Evolutionary conservation across 2,113 vertebrate genomes (phyloP).

Genomic region (Antidorcas marsupialis): DNA sequence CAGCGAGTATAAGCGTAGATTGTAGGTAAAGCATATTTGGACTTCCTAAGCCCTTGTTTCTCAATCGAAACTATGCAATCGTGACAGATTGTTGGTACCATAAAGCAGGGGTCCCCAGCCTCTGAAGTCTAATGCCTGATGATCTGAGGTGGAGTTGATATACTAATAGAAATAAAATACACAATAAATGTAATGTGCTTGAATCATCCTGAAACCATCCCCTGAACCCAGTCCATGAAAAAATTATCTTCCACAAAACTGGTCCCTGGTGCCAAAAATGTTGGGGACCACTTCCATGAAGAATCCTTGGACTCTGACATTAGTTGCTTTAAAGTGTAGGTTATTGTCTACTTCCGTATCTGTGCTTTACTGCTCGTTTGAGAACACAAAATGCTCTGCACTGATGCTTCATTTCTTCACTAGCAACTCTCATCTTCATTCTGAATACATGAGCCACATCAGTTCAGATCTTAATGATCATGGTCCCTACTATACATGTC

Average conservation of each 20-base stretch:
- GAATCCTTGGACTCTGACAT: background rate
- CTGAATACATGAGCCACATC: background rate
- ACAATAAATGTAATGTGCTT: background rate
- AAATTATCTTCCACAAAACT: background rate
- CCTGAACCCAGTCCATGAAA: background rate
- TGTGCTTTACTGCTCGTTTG: background rate
- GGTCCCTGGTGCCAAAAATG: background rate
- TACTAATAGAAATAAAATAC: background rate
- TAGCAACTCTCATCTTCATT: background rate
- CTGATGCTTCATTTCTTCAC: background rate
- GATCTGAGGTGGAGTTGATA: background rate
- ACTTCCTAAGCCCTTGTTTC: background rate
- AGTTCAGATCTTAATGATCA: background rate
- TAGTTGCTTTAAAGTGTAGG: background rate
- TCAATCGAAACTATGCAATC: background rate
- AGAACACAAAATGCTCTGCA: background rate
- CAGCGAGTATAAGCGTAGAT: background rate
- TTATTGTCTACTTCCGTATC: background rate
- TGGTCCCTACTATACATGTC: background rate
- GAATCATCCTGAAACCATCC: background rate
- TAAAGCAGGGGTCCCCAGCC: background rate
- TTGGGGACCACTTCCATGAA: background rate
- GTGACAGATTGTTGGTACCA: background rate
- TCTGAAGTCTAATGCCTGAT: background rate
- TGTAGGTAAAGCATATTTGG: background rate